These are phyloP conservation scores for Palloptera scutellata DNA, from an alignment of 2,888 invertebrate species.

Conservation along the genomic window DNA sequence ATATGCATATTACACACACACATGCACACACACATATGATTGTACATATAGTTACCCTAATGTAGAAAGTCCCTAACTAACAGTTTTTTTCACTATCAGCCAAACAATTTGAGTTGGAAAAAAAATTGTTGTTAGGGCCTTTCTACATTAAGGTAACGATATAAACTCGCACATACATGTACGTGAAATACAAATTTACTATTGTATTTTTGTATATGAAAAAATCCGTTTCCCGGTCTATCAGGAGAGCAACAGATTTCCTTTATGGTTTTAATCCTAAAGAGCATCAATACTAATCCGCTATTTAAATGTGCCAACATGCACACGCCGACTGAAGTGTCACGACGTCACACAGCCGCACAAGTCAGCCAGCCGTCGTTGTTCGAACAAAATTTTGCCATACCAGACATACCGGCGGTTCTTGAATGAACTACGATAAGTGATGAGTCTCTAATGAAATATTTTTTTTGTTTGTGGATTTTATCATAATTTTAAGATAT, in stretches of 20 bases:
- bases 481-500: too few relatives aligned
- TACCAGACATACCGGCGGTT: conserved; percentile 31
- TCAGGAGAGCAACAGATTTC: conserved; percentile 62
- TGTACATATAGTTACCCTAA: too few relatives aligned
- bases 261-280: conserved; percentile 61
- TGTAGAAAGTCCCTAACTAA: too few relatives aligned
- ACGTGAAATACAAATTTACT: neutral
- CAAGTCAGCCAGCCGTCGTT: conserved; percentile 8
- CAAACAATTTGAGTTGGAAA: too few relatives aligned
- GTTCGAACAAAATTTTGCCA: conserved; percentile 24
- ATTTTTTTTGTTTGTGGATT: too few relatives aligned
- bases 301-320: conserved; percentile 60
- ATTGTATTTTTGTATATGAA: conserved; percentile 13
- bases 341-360: conserved; percentile 10
- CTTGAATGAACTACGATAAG: too few relatives aligned
- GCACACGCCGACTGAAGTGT: conserved; percentile 37
- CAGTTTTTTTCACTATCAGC: too few relatives aligned
- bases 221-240: conserved; percentile 15
- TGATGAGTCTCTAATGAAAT: too few relatives aligned
- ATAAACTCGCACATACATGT: conserved; percentile 35
- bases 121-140: too few relatives aligned
- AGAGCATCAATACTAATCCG: conserved; percentile 58
- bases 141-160: too few relatives aligned
- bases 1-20: neutral
- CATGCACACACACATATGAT: conserved; percentile 8